These are phyloP conservation scores for Hypocryptadius cinnamomeus DNA, from an alignment of 2,113 vertebrate genomes.

Conservation along the genomic window DNA sequence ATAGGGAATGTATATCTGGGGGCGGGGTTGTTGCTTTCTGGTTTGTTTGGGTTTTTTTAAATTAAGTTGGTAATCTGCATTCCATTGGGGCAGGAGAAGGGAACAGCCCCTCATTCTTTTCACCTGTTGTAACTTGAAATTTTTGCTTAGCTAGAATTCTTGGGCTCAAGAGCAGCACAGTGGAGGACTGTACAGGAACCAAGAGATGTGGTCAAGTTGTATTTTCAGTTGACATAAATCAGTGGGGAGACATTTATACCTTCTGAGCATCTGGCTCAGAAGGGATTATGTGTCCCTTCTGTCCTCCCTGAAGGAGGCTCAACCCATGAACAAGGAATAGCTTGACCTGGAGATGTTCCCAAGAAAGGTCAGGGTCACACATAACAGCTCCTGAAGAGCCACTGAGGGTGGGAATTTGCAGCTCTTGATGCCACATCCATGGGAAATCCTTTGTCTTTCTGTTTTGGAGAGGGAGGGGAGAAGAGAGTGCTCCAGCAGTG, in stretches of 20 bases:
- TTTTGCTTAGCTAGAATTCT: conserved; percentile 61
- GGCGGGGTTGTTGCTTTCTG: too few relatives aligned
- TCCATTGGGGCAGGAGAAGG: not conserved
- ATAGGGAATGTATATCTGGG: not conserved
- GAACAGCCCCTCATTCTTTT: conserved; percentile 45
- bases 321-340: not conserved
- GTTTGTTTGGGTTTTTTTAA: not conserved
- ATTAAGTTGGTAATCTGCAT: not conserved
- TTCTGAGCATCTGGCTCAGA: not conserved
- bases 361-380: not conserved
- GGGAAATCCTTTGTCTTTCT: not conserved
- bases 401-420: not conserved
- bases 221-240: not conserved
- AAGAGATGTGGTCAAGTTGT: not conserved
- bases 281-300: not conserved
- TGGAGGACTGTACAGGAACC: not conserved
- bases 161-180: conserved; percentile 59
- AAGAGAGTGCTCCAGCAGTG: not conserved
- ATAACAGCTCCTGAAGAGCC: not conserved
- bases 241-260: not conserved
- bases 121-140: conserved; percentile 62
- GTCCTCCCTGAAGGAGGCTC: not conserved
- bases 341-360: not conserved
- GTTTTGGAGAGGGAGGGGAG: not conserved
- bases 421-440: not conserved